Percentiles rank a stretch among this genome's conserved stretches.
Evolutionary conservation across 2,797 vertebrate genomes (phyloP).

Genomic region (Eulemur coronatus): DNA sequence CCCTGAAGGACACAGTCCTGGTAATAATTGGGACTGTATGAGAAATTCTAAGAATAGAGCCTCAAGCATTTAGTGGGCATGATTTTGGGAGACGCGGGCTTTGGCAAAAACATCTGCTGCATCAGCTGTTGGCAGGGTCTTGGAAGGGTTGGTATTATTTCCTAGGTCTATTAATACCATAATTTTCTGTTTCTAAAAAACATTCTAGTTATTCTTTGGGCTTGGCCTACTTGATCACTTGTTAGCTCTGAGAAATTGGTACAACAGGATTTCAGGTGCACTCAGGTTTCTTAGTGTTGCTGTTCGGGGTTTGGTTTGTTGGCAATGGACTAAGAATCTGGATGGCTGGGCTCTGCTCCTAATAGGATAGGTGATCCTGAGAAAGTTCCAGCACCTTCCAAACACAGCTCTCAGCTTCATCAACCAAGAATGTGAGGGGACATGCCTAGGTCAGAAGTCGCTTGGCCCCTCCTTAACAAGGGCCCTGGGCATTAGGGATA

Average conservation of each 20-base stretch:
- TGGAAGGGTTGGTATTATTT: background rate
- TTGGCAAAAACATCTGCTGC: background rate
- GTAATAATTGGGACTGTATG: background rate
- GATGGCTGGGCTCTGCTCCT: background rate
- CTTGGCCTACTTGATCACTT: background rate
- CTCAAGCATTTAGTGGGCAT: conserved; percentile 48
- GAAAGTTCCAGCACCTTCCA: background rate
- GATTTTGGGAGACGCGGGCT: background rate
- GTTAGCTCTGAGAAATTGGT: background rate
- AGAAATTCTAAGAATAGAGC: conserved; percentile 63
- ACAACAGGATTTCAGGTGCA: background rate
- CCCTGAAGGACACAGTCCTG: background rate
- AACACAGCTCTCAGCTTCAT: background rate
- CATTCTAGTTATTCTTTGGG: background rate
- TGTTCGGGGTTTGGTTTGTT: background rate
- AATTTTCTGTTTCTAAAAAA: background rate
- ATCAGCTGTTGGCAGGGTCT: background rate
- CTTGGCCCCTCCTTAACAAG: background rate
- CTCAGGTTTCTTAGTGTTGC: background rate
- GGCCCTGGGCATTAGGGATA: fast-evolving
- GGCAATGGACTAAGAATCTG: background rate
- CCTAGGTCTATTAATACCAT: background rate
- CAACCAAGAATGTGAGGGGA: background rate
- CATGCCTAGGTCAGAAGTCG: background rate
- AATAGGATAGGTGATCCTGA: background rate